Conservation (phyloP, 2,888 invertebrate genomes). For the Apotomis capreana region DNA sequence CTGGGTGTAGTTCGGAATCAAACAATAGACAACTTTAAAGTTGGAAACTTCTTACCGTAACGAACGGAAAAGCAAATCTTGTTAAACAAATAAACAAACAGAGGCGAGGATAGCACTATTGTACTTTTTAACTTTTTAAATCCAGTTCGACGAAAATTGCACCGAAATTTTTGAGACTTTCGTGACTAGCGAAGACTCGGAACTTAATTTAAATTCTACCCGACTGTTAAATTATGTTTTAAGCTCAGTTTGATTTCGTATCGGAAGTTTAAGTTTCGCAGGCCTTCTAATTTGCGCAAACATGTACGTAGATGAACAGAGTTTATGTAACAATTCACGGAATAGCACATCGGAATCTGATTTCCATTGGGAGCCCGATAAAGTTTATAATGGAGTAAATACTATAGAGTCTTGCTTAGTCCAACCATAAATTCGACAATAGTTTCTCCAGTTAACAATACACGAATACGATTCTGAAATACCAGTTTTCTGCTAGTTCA, state of each 20-base stretch:
- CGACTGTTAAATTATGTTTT: not conserved
- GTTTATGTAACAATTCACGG: not conserved
- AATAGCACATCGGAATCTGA: slow-evolving; percentile 1
- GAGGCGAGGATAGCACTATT: slow-evolving; percentile 33
- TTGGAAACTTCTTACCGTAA: slow-evolving; percentile 34
- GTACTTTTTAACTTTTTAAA: slow-evolving; percentile 37
- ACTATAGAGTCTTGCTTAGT: slow-evolving; percentile 11
- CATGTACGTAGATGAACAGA: not conserved
- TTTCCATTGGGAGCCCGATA: slow-evolving; percentile 23
- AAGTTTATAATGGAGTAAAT: slow-evolving; percentile 35
- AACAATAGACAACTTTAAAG: slow-evolving; percentile 37
- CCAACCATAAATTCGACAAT: slow-evolving; percentile 27
- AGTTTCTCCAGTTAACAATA: slow-evolving; percentile 36
- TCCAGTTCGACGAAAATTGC: slow-evolving; percentile 28
- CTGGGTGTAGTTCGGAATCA: slow-evolving; percentile 22
- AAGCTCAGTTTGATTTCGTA: not conserved
- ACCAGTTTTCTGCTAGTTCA: slow-evolving; percentile 30
- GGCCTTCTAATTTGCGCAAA: slow-evolving; percentile 1
- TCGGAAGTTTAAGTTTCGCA: not conserved
- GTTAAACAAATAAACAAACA: slow-evolving; percentile 41
- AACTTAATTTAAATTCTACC: slow-evolving; percentile 9
- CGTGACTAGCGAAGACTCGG: slow-evolving; percentile 12
- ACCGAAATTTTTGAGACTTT: slow-evolving; percentile 16
- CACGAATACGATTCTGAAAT: slow-evolving; percentile 33
- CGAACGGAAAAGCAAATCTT: slow-evolving; percentile 40